These are phyloP conservation scores for Apostichopus californicus DNA, from an alignment of 35 echinoderm and acorn worm species.

Conservation along the genomic window DNA sequence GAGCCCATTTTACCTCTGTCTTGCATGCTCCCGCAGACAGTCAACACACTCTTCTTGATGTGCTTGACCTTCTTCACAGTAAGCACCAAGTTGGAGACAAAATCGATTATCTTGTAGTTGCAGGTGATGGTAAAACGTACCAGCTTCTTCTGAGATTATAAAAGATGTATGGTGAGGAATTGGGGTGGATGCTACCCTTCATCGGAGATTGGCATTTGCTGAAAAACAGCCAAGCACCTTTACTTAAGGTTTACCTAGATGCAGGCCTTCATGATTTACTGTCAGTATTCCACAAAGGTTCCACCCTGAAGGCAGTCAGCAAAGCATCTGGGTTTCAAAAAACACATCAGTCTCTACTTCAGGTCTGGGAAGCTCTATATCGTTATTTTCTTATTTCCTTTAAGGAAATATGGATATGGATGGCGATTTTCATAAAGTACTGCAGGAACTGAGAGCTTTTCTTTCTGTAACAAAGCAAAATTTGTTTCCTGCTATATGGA, in stretches of 20 bases:
- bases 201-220: slow-evolving; percentile 72
- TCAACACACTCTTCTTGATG: slow-evolving; percentile 53
- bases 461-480: too few relatives aligned
- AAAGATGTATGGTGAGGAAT: slow-evolving; percentile 50
- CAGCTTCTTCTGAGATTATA: slow-evolving; percentile 37
- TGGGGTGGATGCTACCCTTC: slow-evolving; percentile 61
- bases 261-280: slow-evolving; percentile 38
- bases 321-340: not conserved
- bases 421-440: too few relatives aligned
- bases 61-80: slow-evolving; percentile 29
- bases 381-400: too few relatives aligned
- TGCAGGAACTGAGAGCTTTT: too few relatives aligned
- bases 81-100: slow-evolving; percentile 39
- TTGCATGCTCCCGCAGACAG: slow-evolving; percentile 57
- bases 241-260: slow-evolving; percentile 63
- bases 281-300: slow-evolving; percentile 55
- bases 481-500: too few relatives aligned
- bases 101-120: slow-evolving; percentile 53
- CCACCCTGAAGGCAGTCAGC: slow-evolving; percentile 40
- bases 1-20: slow-evolving; percentile 47
- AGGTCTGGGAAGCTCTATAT: not conserved
- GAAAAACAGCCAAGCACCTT: slow-evolving; percentile 57
- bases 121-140: slow-evolving; percentile 70
- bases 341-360: slow-evolving; percentile 1
- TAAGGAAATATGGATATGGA: too few relatives aligned